Conservation (phyloP, 1,140 invertebrate species). For the Lutraria rhynchaena region DNA sequence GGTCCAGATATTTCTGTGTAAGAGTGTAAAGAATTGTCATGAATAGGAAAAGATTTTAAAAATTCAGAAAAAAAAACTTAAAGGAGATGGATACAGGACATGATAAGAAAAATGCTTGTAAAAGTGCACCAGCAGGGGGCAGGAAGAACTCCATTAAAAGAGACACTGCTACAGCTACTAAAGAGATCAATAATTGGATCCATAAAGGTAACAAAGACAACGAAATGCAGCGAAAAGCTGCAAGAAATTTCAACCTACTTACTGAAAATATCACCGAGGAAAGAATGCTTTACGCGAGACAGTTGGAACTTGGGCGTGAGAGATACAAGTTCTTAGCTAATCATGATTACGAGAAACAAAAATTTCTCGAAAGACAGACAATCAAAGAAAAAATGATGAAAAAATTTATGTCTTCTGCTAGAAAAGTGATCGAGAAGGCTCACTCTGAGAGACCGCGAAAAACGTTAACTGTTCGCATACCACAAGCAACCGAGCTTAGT, state of each 20-base stretch:
- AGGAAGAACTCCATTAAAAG: not conserved
- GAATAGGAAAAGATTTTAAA: too few species aligned
- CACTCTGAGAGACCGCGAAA: not conserved
- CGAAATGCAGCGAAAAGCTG: not conserved
- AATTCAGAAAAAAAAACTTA: not conserved
- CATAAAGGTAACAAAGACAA: slow-evolving; percentile 19
- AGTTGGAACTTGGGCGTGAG: slow-evolving; percentile 45
- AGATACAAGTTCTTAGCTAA: slow-evolving; percentile 51
- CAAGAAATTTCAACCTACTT: slow-evolving; percentile 3
- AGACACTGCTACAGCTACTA: slow-evolving; percentile 7
- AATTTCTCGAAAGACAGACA: slow-evolving; percentile 40
- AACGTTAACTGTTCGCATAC: slow-evolving; percentile 16
- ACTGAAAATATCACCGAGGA: slow-evolving; percentile 58
- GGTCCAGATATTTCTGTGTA: too few species aligned
- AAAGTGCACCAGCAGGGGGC: slow-evolving; percentile 23
- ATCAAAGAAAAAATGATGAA: slow-evolving; percentile 43
- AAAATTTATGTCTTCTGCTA: slow-evolving; percentile 28
- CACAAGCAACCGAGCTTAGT: slow-evolving; percentile 11
- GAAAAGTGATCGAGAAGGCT: slow-evolving; percentile 43
- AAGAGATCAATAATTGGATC: slow-evolving; percentile 44
- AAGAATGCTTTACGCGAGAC: slow-evolving; percentile 42
- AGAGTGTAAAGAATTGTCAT: too few species aligned
- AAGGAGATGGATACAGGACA: not conserved
- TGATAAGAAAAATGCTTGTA: slow-evolving; percentile 1
- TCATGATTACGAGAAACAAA: slow-evolving; percentile 51